Evolutionary conservation across 2,888 invertebrate species (phyloP), one percentile per base, ranked within the genome.

Genomic region (Macroteleia sp.): DNA sequence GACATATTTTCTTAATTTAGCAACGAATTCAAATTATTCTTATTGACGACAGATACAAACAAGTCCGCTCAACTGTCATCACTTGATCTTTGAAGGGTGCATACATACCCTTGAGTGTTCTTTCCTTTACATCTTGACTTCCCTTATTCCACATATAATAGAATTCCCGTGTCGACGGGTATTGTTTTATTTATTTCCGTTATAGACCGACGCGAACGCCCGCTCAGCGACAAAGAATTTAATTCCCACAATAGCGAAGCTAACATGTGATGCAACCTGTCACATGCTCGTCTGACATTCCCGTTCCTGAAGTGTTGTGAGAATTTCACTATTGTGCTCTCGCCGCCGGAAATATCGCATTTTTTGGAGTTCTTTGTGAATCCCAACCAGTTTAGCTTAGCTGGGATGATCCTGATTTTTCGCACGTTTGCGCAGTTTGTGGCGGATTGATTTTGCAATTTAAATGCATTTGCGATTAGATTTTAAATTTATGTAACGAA

Each of bases 91-190:
- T 12, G 28, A 17, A 6, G 28, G 39, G n/a, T 41, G 16, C 30
- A 42, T 25, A 69, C 57, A 48, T 50, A 62, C 32, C 17, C 6
- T 41, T 22, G 22, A 19, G 1, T 17, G 48, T 28, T 59, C 30
- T 61, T 39, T 54, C 17, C 17, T 42, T 2, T 22, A n/a, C 34
- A 30, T 61, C 59, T 66, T 67, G 62, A 54, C 64, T 22, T 22
- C 20, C 14, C 34, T 54, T 62, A 56, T 48, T 56, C 46, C 32
- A 34, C 20, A 50, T 28, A 39, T 77, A 71, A 71, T 71, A 71
- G 66, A 71, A 77, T 77, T 77, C 77, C 77, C 77, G 61, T 71
- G 77, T 77, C 71, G 50, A 41, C 16, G 59, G 32, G 66, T 66
- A 75, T 67, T 67, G 67, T 75, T 75, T 75, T 67, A 61, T 67